These are phyloP conservation scores for Dyspetes luteomarginatus DNA, from an alignment of 2,888 invertebrate species.

Conservation along the genomic window DNA sequence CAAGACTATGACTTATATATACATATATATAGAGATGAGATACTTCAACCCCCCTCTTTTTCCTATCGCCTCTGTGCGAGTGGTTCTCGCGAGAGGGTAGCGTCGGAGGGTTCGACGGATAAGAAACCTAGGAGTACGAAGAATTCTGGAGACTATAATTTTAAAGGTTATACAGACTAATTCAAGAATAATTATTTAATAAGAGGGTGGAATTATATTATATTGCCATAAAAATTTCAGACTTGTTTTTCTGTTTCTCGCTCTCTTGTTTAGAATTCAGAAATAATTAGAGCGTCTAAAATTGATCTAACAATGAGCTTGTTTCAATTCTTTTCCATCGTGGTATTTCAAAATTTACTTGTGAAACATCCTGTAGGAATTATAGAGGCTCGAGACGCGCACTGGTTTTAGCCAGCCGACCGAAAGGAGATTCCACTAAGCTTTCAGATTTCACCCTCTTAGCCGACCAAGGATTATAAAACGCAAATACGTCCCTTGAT, in stretches of 20 bases:
- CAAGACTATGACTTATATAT: conserved; percentile 27
- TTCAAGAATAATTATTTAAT: conserved; percentile 17
- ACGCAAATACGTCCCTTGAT: conserved; percentile 83
- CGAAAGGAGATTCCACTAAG: conserved; percentile 81
- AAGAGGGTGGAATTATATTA: no score
- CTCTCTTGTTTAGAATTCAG: no score
- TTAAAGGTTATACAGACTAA: background rate
- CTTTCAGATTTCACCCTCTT: conserved; percentile 82
- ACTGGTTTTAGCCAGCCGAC: conserved; percentile 77
- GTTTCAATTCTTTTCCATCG: background rate
- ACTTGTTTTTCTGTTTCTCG: background rate
- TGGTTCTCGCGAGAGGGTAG: conserved; percentile 51
- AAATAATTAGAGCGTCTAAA: background rate
- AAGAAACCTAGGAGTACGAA: conserved; percentile 11
- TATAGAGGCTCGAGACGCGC: conserved; percentile 55
- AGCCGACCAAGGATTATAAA: conserved; percentile 82
- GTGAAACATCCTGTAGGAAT: conserved; percentile 25
- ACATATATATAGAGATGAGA: background rate
- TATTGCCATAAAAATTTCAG: no score
- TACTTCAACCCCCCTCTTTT: conserved; percentile 50
- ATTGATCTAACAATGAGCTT: background rate
- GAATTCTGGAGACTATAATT: conserved; percentile 13
- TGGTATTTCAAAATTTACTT: background rate
- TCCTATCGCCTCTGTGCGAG: conserved; percentile 47
- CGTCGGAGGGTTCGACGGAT: conserved; percentile 44